Evolutionary conservation across 2,797 vertebrate species (phyloP), one percentile per base, ranked within the genome.

Genomic region (Selene dorsalis): DNA sequence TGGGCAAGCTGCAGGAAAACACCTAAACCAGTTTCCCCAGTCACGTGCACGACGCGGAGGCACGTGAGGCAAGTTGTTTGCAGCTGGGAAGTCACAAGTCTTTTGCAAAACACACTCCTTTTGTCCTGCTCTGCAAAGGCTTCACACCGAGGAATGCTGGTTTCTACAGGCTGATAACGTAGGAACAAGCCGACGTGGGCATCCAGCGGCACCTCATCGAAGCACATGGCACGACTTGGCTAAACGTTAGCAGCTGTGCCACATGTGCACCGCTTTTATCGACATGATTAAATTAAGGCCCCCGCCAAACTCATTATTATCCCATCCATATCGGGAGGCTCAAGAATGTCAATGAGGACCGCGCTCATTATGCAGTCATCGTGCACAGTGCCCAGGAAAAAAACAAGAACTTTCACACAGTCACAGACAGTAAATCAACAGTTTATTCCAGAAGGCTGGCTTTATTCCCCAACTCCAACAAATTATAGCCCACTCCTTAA

Each of bases 281-380:
- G 17, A 87, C 89, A 84, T 50, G 92, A 93, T 93, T 90, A 76
- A 92, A 92, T 92, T 87, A 92, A 86, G 83, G 71, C 80, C 72
- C 38, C 80, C 76, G 90, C 90, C 91, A 90, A 84, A 87, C 84
- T 89, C 83, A 86, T 93, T 88, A 91, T 85, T 85, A 88, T 89
- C 83, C 83, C 86, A 85, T 89, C 84, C 82, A 80, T 86, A 89
- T 4, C 74, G 75, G 20, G 57, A 84, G 84, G 82, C 87, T 80
- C 18, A 77, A 85, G 87, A 91, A 92, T 86, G 88, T 79, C 91
- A 88, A 89, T 83, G 90, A 92, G 85, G 77, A 48, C 77, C 53
- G 9, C 0, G 38, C 77, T 92, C 83, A 58, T 91, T 87, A 82
- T 76, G 79, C 65, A 73, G 82, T 82, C 79, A 28, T 59, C 84